Conservation (phyloP, 2,113 vertebrate genomes). For the Tragelaphus imberbis region DNA sequence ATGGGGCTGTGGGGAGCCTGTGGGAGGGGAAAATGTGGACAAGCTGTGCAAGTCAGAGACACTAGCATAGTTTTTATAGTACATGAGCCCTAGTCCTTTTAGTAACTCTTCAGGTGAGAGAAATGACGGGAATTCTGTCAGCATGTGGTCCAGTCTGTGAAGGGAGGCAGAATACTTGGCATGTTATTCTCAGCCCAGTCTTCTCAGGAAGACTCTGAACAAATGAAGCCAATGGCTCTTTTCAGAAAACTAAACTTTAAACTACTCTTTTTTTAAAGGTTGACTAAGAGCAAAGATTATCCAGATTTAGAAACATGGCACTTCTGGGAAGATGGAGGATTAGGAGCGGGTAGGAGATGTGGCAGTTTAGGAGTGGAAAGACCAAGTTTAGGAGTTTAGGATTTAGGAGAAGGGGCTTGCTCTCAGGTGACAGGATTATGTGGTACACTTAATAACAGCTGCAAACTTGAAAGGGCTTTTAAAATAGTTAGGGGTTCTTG, state of each 20-base stretch:
- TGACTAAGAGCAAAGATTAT: background rate
- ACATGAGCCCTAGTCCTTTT: background rate
- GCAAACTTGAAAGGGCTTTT: background rate
- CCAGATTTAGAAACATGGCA: background rate
- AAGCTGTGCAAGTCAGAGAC: background rate
- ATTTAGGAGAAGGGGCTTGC: background rate
- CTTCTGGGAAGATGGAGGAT: background rate
- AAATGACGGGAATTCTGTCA: background rate
- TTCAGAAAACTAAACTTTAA: background rate
- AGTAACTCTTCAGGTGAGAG: background rate
- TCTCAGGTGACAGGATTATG: background rate
- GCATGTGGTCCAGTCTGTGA: background rate
- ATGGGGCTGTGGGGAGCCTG: background rate
- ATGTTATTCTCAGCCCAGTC: background rate
- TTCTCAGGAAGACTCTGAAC: background rate
- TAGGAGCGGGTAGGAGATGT: background rate
- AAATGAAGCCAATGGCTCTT: background rate
- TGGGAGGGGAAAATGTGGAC: background rate
- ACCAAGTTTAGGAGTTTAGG: background rate
- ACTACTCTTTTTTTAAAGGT: background rate
- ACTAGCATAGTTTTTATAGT: background rate
- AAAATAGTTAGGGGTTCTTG: background rate
- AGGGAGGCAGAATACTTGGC: background rate
- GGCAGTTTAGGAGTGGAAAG: background rate
- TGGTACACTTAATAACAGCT: background rate